Evolutionary conservation across 2,113 vertebrate genomes (phyloP).

Genomic region (Oryctolagus cuniculus): DNA sequence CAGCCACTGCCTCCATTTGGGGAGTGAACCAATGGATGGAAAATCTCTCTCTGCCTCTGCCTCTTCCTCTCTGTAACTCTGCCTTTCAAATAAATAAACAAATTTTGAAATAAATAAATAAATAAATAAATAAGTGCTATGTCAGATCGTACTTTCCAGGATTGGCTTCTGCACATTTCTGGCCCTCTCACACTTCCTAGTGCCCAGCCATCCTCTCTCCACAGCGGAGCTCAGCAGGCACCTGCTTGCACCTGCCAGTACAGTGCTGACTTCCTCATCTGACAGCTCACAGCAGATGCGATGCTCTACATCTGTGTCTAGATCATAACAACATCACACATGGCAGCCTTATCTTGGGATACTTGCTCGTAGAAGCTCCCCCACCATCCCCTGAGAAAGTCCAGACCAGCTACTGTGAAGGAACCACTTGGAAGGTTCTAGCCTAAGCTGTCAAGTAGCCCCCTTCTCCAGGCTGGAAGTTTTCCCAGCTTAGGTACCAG

Average conservation of each 20-base stretch:
- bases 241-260: background rate
- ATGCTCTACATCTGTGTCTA: background rate
- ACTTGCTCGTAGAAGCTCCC: background rate
- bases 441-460: background rate
- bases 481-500: background rate
- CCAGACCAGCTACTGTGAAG: background rate
- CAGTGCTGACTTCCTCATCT: background rate
- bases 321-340: background rate
- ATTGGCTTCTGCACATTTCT: background rate
- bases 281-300: background rate
- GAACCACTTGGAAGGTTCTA: background rate
- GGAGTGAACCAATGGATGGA: too few species aligned
- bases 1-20: too few species aligned
- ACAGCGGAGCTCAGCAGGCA: background rate
- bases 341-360: background rate
- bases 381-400: background rate
- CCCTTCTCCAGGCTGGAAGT: background rate
- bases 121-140: too few species aligned
- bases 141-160: background rate
- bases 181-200: background rate
- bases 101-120: too few species aligned
- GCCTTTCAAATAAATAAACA: too few species aligned
- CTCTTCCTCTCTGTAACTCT: too few species aligned
- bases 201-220: background rate
- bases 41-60: too few species aligned